Evolutionary conservation across 1,140 invertebrate genomes (phyloP), one percentile per base, ranked within the genome.

Genomic region (Littorina saxatilis): DNA sequence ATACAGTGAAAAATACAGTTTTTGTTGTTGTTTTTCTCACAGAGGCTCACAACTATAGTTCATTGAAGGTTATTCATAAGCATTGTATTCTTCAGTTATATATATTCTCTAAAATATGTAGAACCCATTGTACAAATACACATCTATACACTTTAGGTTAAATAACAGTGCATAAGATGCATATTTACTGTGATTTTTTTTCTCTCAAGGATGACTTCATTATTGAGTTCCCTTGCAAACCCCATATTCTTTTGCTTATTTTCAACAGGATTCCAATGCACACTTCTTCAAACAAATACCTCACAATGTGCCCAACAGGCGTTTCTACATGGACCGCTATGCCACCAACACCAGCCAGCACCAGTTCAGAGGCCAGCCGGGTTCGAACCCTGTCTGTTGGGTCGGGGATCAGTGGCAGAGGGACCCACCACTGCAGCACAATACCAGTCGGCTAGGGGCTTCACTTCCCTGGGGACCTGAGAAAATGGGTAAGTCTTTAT

Each of bases 401-500:
- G 83, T 92, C 15, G 91, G 87, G 39, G 80, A 87, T 50, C 88
- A 91, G 61, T 89, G 87, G 84, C 78, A 87, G 61, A 80, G 87
- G 13, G 81, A 87, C 47, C 86, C 90, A 58, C 84, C 88, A 5
- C 78, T 80, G 52, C 79, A 89, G 20, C 88, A 92, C 81, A 89
- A 90, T 81, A 88, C 87, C 17, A 87, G 87, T 75, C 78, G 88
- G 68, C 85, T 86, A 20, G 88, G 88, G 17, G 89, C 91, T 0
- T 86, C 88, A 23, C 85, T 89, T 72, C 87, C 85, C 79, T 92
- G 91, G 91, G 91, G 91, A 32, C 88, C 88, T 20, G 85, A 89
- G 70, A 91, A 90, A 87, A 85, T 86, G 61, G 91, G 91, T 92
- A 82, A 63, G 87, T 27, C 43, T 58, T 23, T 37, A 70, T 50